Percentiles rank a stretch among this genome's conserved stretches.
Conservation (phyloP, 1,140 invertebrate species). For the Antheraea mylitta region DNA sequence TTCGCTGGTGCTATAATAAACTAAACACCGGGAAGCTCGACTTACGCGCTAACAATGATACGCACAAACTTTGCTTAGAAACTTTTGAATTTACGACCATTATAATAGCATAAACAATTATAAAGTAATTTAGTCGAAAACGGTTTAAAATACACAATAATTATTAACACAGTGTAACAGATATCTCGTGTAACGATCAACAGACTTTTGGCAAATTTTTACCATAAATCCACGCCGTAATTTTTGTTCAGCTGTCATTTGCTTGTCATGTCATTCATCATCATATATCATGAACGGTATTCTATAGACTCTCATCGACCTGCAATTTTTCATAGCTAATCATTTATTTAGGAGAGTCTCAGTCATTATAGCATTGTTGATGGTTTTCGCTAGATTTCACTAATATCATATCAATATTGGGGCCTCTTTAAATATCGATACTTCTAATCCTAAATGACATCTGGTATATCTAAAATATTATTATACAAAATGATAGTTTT, state of each 20-base stretch:
- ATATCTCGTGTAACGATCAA: conserved; percentile 46
- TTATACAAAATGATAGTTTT: too few species aligned
- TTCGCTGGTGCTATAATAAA: conserved; percentile 63
- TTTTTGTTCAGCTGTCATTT: conserved; percentile 55
- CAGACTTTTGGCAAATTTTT: conserved; percentile 53
- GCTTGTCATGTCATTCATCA: conserved; percentile 49
- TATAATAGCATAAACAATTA: conserved; percentile 56
- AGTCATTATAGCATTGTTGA: background rate
- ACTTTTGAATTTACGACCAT: conserved; percentile 72
- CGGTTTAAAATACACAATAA: conserved; percentile 24
- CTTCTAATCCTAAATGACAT: too few species aligned
- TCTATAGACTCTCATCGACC: conserved; percentile 18
- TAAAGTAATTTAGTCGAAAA: conserved; percentile 35
- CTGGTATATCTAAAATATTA: too few species aligned
- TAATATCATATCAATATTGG: too few species aligned
- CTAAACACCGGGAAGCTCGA: conserved; percentile 51
- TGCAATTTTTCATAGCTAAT: background rate
- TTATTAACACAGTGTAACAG: conserved; percentile 25
- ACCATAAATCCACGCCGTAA: conserved; percentile 74
- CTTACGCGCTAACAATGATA: conserved; percentile 69
- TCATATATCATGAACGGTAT: conserved; percentile 42
- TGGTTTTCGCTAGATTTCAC: background rate
- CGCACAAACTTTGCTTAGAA: conserved; percentile 71
- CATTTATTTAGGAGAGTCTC: background rate
- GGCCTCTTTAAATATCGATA: too few species aligned